Base-by-base conservation (phyloP, 64 coral and sea anemone genomes). In the Dendronephthya gigantea region DNA sequence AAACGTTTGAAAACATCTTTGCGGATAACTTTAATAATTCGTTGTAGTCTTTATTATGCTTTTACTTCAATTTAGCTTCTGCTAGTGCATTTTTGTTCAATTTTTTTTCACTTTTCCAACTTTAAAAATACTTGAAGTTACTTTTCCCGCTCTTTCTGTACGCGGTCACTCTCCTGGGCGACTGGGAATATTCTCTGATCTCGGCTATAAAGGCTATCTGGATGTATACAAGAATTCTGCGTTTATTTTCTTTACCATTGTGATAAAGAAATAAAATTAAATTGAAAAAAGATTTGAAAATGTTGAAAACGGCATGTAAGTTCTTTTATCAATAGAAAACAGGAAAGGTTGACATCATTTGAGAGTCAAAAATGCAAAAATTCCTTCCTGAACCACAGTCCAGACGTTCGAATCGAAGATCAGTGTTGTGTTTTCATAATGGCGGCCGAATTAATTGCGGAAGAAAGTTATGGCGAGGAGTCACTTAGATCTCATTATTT, bases 1-100 rank as follows among this genome's bases (percentile, higher is more conserved):
- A 33, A 36, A 79, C 9, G 36, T 79, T 79, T 34, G 72, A 79
- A 79, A 79, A 79, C 72, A 34, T 79, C 4, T 79, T 79, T 79
- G 4, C 14, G 72, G 72, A 35, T 79, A 39, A 79, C 72, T 9
- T 19, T 79, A 36, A 79, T 36, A 5, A 29, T 79, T 79, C 15
- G 30, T 28, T 28, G 32, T 9, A 33, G 36, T 12, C 32, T 79
- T 36, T 39, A 15, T 29, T 79, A 12, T 34, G 17, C 36, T 79
- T 39, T 36, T 36, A 29, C 29, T 79, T 79, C 2, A 79, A 5
- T 62, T 62, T n/a, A 9, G 4, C 55, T 62, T 22, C 55, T 62
- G 19, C 25, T 62, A 4, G 10, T 17, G 72, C 31, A 36, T 79
- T 79, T 79, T 11, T 11, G 41, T 45, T n/a, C 41, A 6, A 45